Base-by-base conservation (phyloP, 2,888 invertebrate species). In the Scrobipalpa costella region DNA sequence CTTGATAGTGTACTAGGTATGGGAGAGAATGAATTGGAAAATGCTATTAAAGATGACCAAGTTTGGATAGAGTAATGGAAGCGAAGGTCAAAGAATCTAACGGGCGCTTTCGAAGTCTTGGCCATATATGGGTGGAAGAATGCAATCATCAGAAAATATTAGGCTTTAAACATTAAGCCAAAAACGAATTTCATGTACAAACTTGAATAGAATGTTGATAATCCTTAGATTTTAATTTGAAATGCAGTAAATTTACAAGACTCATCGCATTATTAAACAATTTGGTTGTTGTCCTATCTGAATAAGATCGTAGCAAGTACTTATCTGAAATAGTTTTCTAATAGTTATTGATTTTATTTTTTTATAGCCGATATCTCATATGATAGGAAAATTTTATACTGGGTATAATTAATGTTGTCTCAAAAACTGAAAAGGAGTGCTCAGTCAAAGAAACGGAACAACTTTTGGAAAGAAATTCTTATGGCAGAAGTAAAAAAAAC, bases 11-110 rank as follows among this genome's bases (percentile, higher is more conserved):
- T 8, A 17, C 7, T 34, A 34, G 55, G 55, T 55, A 55, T 55
- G 34, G 15, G 27, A 55, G 55, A 55, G 55, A 55, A 34, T 55
- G 55, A 55, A 55, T 55, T n/a, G 55, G 55, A 55, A 55, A 55
- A 55, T 55, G 34, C 33, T 34, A 55, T 55, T 34, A 55, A 15
- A 17, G 34, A 55, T 34, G 55, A 27, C 55, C 55, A 55, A 55
- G 15, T 55, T 55, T 34, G 55, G 55, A n/a, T 55, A 15, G 50
- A 55, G 27, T 55, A 15, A 55, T 55, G 34, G 55, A 33, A 55
- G 27, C 27, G 15, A 55, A 55, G 55, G 55, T 55, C 55, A 55
- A 55, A 55, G 7, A 34, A 55, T 33, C 33, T 55, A 55, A 55
- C 55, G 55, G 55, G 55, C 15, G 11, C 21, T 52, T 13, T 52